phyloP scores from a whole-genome alignment of 2,797 vertebrate species.

The Kryptopterus vitreolus region DNA sequence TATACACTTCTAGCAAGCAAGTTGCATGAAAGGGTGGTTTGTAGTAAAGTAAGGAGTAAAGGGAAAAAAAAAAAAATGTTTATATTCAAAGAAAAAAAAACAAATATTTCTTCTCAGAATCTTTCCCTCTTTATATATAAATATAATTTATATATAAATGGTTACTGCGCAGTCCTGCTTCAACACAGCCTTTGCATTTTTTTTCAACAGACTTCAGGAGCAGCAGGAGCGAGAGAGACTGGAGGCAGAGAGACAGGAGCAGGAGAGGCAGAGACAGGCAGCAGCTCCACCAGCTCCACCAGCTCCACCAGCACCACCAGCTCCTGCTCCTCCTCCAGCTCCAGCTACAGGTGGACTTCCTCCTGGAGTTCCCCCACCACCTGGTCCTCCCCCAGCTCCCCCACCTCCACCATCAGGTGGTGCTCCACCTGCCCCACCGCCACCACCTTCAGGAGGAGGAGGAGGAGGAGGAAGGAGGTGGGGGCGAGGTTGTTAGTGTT shows the following conservation, averaged over 20 bases:
- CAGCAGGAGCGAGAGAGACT: constrained; percentile 54
- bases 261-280: constrained; percentile 56
- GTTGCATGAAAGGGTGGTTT: no score
- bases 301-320: constrained; percentile 44
- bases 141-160: constrained; percentile 1
- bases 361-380: constrained; percentile 60
- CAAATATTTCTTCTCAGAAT: no score
- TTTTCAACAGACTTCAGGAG: constrained; percentile 59
- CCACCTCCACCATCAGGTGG: constrained; percentile 65
- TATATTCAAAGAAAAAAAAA: neutral
- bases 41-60: no score
- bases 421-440: constrained; percentile 60
- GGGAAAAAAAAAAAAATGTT: neutral
- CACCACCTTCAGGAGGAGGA: constrained; percentile 60
- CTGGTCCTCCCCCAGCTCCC: constrained; percentile 57
- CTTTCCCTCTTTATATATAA: no score
- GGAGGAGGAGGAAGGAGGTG: constrained; percentile 56
- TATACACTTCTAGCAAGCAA: no score
- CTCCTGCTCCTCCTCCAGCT: constrained; percentile 37
- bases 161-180: neutral
- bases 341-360: constrained; percentile 56
- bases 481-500: no score
- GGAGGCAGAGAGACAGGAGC: constrained; percentile 61
- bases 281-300: constrained; percentile 38
- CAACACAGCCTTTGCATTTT: constrained; percentile 1